Base-by-base conservation (phyloP, 2,113 vertebrate genomes). In the Progne subis region DNA sequence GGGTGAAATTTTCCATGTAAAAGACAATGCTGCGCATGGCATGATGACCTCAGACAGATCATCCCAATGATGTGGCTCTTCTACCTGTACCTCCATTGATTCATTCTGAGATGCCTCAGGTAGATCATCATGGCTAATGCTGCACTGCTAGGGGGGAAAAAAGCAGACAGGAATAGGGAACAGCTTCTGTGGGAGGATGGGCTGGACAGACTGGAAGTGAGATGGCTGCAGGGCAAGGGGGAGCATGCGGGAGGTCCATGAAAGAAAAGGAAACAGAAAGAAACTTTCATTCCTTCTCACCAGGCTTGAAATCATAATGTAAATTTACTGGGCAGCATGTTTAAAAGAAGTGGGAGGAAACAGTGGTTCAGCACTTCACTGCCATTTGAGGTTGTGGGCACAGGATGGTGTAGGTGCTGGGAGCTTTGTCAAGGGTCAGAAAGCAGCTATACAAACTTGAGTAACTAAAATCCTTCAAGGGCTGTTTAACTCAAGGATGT, bases 1-100 rank as follows among this genome's bases (percentile, higher is more conserved):
- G 7, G 14, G 19, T 26, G 55, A 64, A 18, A 19, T 39, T 57
- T 72, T 5, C 70, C 1, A 0, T 3, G 21, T 28, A 39, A 34
- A 39, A 76, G 47, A 32, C 25, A 71, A 43, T 0, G 0, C 9
- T 39, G 49, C 23, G 31, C 37, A 10, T 1, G 8, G 12, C 31
- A 12, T 1, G 11, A n/a, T 70, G 52, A 56, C 37, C 74, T 57
- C 74, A 59, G 49, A 29, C 10, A 63, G 43, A 82, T 23, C 23
- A 67, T n/a, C 14, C 3, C 31, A 21, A 13, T 5, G 41, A 28
- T 8, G 64, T 32, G 46, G 11, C 12, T 49, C 6, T 75, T 71
- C 49, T 50, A 14, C 29, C 25, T 53, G 17, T 14, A 32, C 12
- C 41, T 72, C 37, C 4, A 1, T 9, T 72, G 63, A 12, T 55